Conservation (phyloP, 2,888 invertebrate species). For the Oscheius onirici region DNA sequence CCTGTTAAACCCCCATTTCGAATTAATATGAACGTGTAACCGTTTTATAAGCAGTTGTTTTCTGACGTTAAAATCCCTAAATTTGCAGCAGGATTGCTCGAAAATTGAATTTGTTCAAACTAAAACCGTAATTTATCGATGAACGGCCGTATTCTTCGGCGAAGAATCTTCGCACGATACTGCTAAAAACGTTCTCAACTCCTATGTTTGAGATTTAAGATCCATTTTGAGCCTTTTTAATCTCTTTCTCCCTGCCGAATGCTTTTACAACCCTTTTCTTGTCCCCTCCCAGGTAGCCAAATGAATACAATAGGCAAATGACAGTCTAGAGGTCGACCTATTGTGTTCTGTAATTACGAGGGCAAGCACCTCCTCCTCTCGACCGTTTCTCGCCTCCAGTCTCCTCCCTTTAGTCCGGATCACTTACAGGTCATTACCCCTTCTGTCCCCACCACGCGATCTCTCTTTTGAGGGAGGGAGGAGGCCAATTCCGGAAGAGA, state of each 20-base stretch:
- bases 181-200: no score
- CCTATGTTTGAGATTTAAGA: no score
- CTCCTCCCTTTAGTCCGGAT: slow-evolving; percentile 9
- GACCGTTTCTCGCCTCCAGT: slow-evolving; percentile 6
- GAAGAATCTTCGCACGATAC: no score
- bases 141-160: no score
- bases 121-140: no score
- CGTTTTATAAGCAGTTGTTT: no score
- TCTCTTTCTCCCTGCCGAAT: no score
- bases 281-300: slow-evolving; percentile 7
- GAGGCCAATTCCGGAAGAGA: slow-evolving; percentile 16
- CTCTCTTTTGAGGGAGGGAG: slow-evolving; percentile 2
- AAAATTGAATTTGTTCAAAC: no score
- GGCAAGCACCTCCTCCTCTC: slow-evolving; percentile 16
- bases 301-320: slow-evolving; percentile 24
- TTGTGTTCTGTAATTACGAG: slow-evolving; percentile 31
- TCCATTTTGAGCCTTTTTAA: no score
- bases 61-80: no score
- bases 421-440: slow-evolving; percentile 31
- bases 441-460: not conserved
- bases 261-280: not conserved
- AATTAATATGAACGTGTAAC: not conserved
- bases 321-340: slow-evolving; percentile 29
- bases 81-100: no score
- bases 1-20: not conserved